These are phyloP conservation scores for Arizona elegans DNA, from an alignment of 2,113 vertebrate species.

Conservation along the genomic window DNA sequence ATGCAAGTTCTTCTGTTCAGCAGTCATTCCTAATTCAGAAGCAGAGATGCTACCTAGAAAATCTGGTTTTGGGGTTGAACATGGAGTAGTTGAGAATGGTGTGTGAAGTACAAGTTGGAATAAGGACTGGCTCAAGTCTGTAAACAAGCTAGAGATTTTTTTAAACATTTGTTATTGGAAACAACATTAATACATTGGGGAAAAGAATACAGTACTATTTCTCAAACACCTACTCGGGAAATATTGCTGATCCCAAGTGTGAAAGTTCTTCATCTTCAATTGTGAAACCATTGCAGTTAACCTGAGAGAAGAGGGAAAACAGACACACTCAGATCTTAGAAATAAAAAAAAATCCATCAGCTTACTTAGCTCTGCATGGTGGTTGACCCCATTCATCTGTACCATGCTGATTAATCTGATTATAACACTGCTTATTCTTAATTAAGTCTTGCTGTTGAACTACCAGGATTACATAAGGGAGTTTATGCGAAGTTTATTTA, in stretches of 20 bases:
- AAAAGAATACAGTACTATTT: not conserved
- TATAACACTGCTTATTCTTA: conserved; percentile 20
- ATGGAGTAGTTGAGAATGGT: not conserved
- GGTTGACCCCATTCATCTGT: not conserved
- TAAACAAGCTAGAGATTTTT: not conserved
- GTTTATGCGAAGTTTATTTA: not conserved
- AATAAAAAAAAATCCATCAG: not conserved
- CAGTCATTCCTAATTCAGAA: not conserved
- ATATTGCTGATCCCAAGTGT: conserved; percentile 91
- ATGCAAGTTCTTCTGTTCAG: not conserved
- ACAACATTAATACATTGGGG: not conserved
- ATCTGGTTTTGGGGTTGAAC: not conserved
- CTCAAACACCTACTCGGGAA: conserved; percentile 83
- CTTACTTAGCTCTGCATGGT: not conserved
- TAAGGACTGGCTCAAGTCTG: not conserved
- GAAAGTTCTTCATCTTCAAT: conserved; percentile 95
- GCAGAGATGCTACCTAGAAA: no score
- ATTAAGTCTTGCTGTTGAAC: conserved; percentile 15
- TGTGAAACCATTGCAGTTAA: conserved; percentile 96
- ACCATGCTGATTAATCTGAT: conserved; percentile 24
- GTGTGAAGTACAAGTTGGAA: not conserved
- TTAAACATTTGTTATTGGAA: not conserved
- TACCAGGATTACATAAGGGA: not conserved
- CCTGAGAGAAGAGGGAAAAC: conserved; percentile 67
- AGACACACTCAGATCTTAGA: conserved; percentile 2